Conservation (phyloP, 2,797 vertebrate genomes). For the Acanthornis magna region DNA sequence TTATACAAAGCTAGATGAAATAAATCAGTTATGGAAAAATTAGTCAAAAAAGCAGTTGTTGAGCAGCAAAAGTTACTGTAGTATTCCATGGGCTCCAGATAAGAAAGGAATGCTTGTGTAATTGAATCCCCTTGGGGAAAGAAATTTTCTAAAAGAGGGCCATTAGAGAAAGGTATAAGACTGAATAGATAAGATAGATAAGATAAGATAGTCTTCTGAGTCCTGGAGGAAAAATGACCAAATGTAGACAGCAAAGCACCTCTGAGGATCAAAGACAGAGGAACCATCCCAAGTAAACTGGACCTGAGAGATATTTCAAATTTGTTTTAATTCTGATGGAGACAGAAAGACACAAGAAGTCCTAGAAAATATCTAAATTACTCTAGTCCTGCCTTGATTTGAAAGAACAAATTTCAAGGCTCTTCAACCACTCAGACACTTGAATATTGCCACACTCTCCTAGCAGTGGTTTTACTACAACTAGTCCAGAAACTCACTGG, state of each 20-base stretch:
- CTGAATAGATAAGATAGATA: too few relatives aligned
- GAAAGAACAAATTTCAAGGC: too few relatives aligned
- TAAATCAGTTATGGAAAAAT: background rate
- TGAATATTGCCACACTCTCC: too few relatives aligned
- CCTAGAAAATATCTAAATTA: background rate
- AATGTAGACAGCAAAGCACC: background rate
- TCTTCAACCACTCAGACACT: too few relatives aligned
- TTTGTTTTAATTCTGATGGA: background rate
- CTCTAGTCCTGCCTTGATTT: too few relatives aligned
- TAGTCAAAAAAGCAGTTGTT: fast-evolving
- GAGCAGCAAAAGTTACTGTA: background rate
- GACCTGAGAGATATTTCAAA: background rate
- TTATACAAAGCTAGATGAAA: background rate
- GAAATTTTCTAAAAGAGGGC: background rate
- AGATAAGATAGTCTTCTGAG: too few relatives aligned
- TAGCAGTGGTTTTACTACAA: too few relatives aligned
- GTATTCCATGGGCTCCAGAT: background rate
- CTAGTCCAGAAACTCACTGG: too few relatives aligned
- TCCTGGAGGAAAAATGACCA: background rate
- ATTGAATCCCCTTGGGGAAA: background rate
- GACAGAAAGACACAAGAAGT: background rate
- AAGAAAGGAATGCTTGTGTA: background rate
- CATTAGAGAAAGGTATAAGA: background rate
- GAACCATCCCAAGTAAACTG: background rate
- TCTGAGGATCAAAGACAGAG: background rate